Conservation (phyloP, 2,113 vertebrate species). For the Lutjanus erythropterus region DNA sequence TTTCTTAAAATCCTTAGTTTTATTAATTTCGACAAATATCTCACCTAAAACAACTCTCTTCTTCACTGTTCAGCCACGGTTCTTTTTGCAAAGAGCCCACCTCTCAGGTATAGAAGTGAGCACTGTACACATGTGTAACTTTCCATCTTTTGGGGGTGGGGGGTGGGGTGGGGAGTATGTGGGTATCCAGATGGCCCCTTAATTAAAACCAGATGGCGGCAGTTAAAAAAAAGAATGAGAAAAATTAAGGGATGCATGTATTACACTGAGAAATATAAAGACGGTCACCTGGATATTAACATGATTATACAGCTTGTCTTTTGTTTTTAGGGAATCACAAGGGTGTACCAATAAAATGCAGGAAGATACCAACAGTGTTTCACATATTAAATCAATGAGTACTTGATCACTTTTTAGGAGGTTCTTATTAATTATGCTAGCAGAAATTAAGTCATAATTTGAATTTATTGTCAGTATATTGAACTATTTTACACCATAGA, state of each 20-base stretch:
- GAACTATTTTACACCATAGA: neutral
- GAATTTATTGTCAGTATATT: neutral
- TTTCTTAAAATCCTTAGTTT: neutral
- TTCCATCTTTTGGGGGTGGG: conserved; percentile 59
- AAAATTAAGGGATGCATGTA: conserved; percentile 58
- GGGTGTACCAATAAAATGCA: conserved; percentile 6
- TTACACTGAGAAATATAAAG: conserved; percentile 48
- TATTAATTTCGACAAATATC: conserved; percentile 3
- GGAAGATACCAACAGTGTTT: neutral
- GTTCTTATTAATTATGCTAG: neutral
- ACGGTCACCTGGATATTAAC: conserved; percentile 28
- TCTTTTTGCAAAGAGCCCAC: conserved; percentile 36
- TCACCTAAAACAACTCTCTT: neutral
- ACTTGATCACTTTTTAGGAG: neutral
- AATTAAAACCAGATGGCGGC: conserved; percentile 77
- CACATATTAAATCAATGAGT: neutral
- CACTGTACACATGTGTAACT: conserved; percentile 52
- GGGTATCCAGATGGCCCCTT: conserved; percentile 76
- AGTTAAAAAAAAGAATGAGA: conserved; percentile 54
- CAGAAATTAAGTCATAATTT: neutral
- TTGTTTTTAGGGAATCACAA: conserved; percentile 26
- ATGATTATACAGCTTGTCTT: conserved; percentile 39
- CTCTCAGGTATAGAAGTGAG: conserved; percentile 70
- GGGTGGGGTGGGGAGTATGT: neutral
- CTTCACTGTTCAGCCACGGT: conserved; percentile 4